phyloP scores from a whole-genome alignment of 1,140 invertebrate species.

The Neodiprion pinetum region DNA sequence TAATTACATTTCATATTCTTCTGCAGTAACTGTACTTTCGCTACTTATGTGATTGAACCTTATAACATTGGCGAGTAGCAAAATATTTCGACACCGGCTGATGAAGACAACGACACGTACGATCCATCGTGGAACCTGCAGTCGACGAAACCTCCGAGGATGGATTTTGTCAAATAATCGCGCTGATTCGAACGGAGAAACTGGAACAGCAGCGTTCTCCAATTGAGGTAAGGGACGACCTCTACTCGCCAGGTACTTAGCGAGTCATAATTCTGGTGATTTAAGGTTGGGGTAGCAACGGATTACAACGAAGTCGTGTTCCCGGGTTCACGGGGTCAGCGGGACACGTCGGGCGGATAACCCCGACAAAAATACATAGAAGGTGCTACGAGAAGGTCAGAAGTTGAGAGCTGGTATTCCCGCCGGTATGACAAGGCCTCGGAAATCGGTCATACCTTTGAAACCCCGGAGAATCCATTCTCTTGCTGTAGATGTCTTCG shows the following conservation, averaged over 20 bases:
- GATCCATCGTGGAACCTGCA: too few species aligned
- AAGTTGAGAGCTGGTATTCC: neutral
- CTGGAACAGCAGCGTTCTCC: too few species aligned
- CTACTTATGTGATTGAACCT: too few species aligned
- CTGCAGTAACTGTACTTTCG: too few species aligned
- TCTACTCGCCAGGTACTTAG: neutral
- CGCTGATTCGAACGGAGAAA: too few species aligned
- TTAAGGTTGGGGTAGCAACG: neutral
- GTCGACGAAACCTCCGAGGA: too few species aligned
- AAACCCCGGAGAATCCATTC: neutral
- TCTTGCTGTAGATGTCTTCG: neutral
- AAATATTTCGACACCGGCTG: too few species aligned
- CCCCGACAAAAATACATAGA: slow-evolving; percentile 2
- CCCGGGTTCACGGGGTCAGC: slow-evolving; percentile 6
- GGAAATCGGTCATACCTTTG: neutral
- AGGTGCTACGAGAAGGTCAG: slow-evolving; percentile 4
- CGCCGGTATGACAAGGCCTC: neutral
- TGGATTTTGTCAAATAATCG: too few species aligned
- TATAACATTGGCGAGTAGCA: too few species aligned
- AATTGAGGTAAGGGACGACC: too few species aligned
- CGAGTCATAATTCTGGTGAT: slow-evolving; percentile 7
- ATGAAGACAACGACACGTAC: too few species aligned
- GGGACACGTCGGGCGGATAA: neutral
- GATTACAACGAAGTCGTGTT: slow-evolving; percentile 1
- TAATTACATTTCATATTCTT: too few species aligned